Evolutionary conservation across 2,888 invertebrate species (phyloP).

Genomic region (Drymonia ruficornis): DNA sequence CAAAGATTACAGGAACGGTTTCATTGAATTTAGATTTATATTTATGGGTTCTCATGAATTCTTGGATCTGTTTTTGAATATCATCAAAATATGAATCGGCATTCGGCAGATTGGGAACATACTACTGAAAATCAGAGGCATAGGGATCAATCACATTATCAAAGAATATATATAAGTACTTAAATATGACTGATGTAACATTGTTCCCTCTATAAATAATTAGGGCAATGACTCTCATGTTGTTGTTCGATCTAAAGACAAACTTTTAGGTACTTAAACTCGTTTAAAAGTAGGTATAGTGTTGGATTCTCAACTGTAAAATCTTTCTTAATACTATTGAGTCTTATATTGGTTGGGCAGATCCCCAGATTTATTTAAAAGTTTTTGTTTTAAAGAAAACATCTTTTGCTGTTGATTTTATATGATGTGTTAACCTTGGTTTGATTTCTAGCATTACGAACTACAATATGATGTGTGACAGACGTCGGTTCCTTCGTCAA

Average conservation of each 20-base stretch:
- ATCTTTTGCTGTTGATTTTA: background rate
- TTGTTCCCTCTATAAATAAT: slow-evolving; percentile 31
- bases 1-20: background rate
- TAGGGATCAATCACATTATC: background rate
- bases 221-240: slow-evolving; percentile 36
- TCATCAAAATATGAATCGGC: no score
- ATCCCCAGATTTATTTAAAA: background rate
- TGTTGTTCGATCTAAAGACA: slow-evolving; percentile 19
- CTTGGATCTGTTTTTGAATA: no score
- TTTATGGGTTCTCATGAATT: no score
- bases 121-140: background rate
- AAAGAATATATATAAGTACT: background rate
- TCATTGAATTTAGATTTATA: no score
- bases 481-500: background rate
- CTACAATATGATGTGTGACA: background rate
- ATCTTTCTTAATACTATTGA: no score
- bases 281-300: background rate
- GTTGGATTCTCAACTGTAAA: no score
- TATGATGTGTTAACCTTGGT: background rate
- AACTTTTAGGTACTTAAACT: no score
- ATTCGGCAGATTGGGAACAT: no score
- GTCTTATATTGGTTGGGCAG: no score
- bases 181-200: slow-evolving; percentile 11
- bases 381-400: background rate
- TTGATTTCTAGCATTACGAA: background rate